phyloP scores from a whole-genome alignment of 2,113 vertebrate genomes.

The Perognathus longimembris region DNA sequence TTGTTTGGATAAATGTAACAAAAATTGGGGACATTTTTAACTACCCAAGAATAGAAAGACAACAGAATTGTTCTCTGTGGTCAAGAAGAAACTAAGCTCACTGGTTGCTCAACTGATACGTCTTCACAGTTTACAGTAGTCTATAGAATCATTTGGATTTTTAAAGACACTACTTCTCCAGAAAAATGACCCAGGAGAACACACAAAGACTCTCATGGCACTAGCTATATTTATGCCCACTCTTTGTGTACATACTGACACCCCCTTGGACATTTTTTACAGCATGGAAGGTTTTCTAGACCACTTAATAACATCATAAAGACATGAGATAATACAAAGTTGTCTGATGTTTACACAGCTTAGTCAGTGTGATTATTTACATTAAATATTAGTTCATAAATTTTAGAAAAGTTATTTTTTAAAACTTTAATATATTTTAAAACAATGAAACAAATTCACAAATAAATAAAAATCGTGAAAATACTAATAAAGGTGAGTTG shows the following conservation, averaged over 20 bases:
- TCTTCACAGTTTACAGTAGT: background rate
- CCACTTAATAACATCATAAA: background rate
- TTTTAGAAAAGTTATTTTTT: conserved; percentile 48
- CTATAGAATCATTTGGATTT: background rate
- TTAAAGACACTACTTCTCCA: background rate
- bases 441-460: conserved; percentile 49
- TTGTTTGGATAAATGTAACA: background rate
- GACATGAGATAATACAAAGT: background rate
- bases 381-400: conserved; percentile 24
- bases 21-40: background rate
- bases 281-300: background rate
- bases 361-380: conserved; percentile 12
- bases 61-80: background rate
- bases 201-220: conserved; percentile 9
- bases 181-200: conserved; percentile 13
- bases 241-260: background rate
- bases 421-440: conserved; percentile 15
- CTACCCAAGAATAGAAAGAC: conserved; percentile 28
- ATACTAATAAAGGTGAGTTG: background rate
- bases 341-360: conserved; percentile 2
- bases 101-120: background rate
- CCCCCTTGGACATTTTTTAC: background rate
- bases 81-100: background rate
- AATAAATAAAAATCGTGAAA: conserved; percentile 39
- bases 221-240: background rate